phyloP scores from a whole-genome alignment of 1,140 invertebrate genomes.

The Geopemphigus sp. region DNA sequence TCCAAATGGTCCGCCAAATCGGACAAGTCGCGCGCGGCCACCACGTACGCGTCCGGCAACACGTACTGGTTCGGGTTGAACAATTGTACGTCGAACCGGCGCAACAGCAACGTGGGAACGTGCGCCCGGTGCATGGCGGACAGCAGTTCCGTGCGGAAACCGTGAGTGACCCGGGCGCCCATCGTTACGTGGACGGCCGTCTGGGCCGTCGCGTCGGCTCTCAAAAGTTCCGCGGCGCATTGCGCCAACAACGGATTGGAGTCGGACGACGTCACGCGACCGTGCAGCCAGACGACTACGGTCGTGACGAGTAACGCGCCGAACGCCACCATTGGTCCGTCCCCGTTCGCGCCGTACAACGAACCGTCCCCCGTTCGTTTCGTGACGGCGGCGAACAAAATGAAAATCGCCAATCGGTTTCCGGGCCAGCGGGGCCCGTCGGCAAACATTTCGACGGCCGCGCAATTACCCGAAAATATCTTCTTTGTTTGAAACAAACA shows the following conservation, averaged over 20 bases:
- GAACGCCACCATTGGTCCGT: not conserved
- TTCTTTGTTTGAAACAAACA: not conserved
- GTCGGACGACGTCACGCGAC: not conserved
- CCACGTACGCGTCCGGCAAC: not conserved
- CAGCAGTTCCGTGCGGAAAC: not conserved
- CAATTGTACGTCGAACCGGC: not conserved
- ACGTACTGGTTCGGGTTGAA: not conserved
- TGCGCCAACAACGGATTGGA: conserved; percentile 3
- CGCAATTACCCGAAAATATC: too few species aligned
- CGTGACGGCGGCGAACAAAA: not conserved
- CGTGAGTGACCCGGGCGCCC: not conserved
- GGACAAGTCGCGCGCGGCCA: not conserved
- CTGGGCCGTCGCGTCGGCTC: not conserved
- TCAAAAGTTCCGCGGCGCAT: not conserved
- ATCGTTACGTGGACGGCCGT: not conserved
- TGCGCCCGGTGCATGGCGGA: not conserved
- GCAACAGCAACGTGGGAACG: not conserved
- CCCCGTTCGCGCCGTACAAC: not conserved
- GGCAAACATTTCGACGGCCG: not conserved
- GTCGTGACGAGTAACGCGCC: too few species aligned
- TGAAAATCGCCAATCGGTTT: not conserved
- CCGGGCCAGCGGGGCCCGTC: not conserved
- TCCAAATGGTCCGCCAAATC: conserved; percentile 3
- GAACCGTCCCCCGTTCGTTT: too few species aligned
- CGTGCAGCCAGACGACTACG: too few species aligned